Conservation (phyloP, 2,888 invertebrate genomes). For the Timema cristinae region DNA sequence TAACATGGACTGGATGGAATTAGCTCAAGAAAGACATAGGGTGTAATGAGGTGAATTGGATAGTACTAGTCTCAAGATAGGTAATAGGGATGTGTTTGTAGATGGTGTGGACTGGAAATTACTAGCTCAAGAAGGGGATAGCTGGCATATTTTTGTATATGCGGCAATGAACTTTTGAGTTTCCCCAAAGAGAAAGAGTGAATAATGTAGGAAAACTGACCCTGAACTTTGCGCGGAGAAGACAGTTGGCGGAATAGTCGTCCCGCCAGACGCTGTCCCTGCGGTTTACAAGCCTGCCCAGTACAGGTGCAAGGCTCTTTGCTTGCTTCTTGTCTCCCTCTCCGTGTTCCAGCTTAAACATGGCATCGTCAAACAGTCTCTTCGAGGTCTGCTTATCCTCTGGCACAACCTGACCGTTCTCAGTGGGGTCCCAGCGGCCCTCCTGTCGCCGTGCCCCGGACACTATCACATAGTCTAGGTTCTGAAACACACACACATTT, state of each 20-base stretch:
- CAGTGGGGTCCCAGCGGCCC: conserved; percentile 95
- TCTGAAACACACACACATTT: conserved; percentile 51
- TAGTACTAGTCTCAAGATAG: no score
- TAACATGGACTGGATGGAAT: no score
- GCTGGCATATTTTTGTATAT: no score
- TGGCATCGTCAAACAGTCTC: conserved; percentile 89
- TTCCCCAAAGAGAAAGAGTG: no score
- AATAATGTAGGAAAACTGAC: conserved; percentile 49
- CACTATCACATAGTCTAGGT: conserved; percentile 93
- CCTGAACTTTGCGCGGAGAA: conserved; percentile 78
- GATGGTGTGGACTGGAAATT: no score
- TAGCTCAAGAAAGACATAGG: no score
- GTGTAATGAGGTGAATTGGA: no score
- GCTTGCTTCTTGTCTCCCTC: conserved; percentile 70
- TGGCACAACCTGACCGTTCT: conserved; percentile 90
- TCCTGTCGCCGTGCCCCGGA: conserved; percentile 95
- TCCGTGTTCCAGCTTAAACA: conserved; percentile 96
- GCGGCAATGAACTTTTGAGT: no score
- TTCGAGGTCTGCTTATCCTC: conserved; percentile 90
- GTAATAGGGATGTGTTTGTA: no score
- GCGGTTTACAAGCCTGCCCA: conserved; percentile 71
- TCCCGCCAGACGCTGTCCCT: conserved; percentile 86
- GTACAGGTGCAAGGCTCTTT: conserved; percentile 63
- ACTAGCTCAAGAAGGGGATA: neutral
- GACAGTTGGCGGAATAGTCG: conserved; percentile 86